Evolutionary conservation across 2,113 vertebrate species (phyloP).

Genomic region (Daphoenositta chrysoptera): DNA sequence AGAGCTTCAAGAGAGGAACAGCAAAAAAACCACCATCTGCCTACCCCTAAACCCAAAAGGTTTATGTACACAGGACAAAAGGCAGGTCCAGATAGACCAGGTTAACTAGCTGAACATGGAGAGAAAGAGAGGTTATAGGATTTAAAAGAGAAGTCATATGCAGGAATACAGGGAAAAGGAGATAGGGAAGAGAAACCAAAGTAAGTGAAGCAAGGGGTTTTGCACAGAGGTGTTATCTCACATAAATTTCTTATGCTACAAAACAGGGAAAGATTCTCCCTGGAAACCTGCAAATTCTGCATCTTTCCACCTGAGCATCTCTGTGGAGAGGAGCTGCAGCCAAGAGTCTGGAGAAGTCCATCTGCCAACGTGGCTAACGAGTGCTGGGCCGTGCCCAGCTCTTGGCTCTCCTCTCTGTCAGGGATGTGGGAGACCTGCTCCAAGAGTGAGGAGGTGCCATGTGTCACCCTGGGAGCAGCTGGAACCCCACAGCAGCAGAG

Average conservation of each 20-base stretch:
- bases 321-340: not conserved
- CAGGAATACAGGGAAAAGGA: not conserved
- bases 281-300: not conserved
- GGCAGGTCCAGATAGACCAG: not conserved
- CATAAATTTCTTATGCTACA: not conserved
- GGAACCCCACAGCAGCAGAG: not conserved
- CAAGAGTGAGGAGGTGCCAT: not conserved
- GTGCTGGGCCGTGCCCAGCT: not conserved
- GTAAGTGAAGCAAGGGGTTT: not conserved
- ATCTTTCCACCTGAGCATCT: not conserved
- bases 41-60: not conserved
- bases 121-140: not conserved
- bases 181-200: not conserved
- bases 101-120: not conserved
- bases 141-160: not conserved
- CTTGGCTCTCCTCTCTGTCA: not conserved
- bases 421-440: not conserved
- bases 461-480: not conserved
- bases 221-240: not conserved
- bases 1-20: not conserved
- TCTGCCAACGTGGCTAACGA: not conserved
- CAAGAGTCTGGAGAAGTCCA: not conserved
- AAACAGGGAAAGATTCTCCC: not conserved
- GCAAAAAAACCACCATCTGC: not conserved
- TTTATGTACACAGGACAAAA: not conserved